Conservation (phyloP, 2,888 invertebrate genomes). For the Taenaris catops region DNA sequence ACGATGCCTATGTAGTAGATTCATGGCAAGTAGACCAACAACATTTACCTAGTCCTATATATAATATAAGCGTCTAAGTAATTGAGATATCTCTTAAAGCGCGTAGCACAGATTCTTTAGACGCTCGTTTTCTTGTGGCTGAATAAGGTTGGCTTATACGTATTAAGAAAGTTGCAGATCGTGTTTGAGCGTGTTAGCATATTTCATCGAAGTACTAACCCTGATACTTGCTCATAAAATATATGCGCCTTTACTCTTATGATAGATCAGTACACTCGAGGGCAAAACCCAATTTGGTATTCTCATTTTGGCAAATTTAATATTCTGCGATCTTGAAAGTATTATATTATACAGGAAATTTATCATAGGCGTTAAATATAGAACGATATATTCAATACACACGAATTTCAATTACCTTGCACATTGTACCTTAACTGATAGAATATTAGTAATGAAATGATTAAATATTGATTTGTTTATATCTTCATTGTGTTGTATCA, state of each 20-base stretch:
- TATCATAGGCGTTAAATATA: constrained; percentile 1
- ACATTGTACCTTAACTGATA: too few relatives aligned
- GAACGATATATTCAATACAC: neutral
- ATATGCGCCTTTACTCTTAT: constrained; percentile 28
- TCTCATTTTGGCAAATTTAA: constrained; percentile 21
- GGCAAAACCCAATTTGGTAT: constrained; percentile 21
- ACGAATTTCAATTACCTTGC: too few relatives aligned
- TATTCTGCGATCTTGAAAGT: constrained; percentile 7
- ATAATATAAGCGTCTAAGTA: constrained; percentile 2
- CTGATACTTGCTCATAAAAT: constrained; percentile 35
- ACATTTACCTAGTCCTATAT: neutral
- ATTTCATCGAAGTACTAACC: constrained; percentile 41
- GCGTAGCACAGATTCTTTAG: constrained; percentile 16
- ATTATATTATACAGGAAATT: constrained; percentile 9
- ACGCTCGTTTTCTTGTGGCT: constrained; percentile 16
- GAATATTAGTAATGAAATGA: too few relatives aligned
- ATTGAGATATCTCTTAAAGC: constrained; percentile 8
- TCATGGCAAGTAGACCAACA: too few relatives aligned
- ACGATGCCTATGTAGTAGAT: too few relatives aligned
- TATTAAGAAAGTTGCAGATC: constrained; percentile 49
- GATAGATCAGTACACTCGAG: constrained; percentile 38
- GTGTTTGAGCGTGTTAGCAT: constrained; percentile 33
- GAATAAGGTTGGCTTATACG: constrained; percentile 21
- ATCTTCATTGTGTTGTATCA: too few relatives aligned
- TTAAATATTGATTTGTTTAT: too few relatives aligned